Conservation (phyloP, 2,113 vertebrate genomes). For the Otis tarda region DNA sequence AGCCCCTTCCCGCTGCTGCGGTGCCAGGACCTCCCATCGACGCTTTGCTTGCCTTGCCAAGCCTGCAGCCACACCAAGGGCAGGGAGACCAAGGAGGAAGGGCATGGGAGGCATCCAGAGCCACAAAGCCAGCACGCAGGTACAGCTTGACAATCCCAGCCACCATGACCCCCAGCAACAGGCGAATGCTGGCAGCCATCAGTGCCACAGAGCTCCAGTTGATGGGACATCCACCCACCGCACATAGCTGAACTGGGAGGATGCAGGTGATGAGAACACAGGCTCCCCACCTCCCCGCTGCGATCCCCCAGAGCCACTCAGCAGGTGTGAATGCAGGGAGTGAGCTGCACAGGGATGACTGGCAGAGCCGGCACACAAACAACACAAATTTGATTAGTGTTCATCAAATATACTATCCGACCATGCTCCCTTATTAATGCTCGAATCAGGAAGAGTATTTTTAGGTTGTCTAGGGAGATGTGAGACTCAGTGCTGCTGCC, state of each 20-base stretch:
- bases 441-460: constrained; percentile 44
- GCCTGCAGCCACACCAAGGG: not conserved
- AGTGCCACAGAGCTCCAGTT: not conserved
- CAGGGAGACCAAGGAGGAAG: not conserved
- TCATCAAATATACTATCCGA: constrained; percentile 51
- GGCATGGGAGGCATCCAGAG: not conserved
- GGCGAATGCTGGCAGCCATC: not conserved
- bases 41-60: not conserved
- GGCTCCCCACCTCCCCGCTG: not conserved
- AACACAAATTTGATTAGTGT: constrained; percentile 50
- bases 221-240: not conserved
- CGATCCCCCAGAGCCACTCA: not conserved
- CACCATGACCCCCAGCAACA: not conserved
- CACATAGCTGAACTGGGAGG: fast-evolving
- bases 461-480: constrained; percentile 55
- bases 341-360: not conserved
- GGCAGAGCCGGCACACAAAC: not conserved
- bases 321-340: not conserved
- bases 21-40: not conserved
- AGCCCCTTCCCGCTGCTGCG: not conserved
- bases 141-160: not conserved
- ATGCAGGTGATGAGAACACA: not conserved
- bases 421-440: constrained; percentile 23
- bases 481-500: not conserved
- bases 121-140: not conserved